phyloP scores from a whole-genome alignment of 2,113 vertebrate species.

The Actenoides hombroni region DNA sequence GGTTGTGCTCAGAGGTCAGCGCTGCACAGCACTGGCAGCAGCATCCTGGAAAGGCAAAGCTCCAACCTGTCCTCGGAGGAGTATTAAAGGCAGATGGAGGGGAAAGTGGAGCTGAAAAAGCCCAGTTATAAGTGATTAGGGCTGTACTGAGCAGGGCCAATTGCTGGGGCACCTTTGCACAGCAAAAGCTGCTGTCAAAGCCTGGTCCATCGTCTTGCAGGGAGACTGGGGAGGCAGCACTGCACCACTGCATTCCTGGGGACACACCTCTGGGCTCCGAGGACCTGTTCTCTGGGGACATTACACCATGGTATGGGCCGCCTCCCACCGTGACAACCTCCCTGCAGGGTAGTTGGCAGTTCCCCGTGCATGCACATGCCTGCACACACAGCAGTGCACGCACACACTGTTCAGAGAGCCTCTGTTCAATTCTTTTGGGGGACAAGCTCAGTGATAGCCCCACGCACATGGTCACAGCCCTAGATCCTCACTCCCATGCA shows the following conservation, averaged over 20 bases:
- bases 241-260: fast-evolving
- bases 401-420: background rate
- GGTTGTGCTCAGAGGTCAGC: background rate
- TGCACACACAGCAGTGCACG: fast-evolving
- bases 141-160: background rate
- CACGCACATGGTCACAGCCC: background rate
- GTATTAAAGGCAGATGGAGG: background rate
- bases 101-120: background rate
- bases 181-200: background rate
- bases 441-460: background rate
- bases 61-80: background rate
- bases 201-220: no score
- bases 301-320: background rate
- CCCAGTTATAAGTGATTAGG: background rate
- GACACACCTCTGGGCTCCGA: background rate
- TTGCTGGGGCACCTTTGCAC: background rate
- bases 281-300: background rate
- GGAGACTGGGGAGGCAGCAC: background rate
- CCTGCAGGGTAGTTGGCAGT: fast-evolving
- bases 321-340: background rate
- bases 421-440: fast-evolving
- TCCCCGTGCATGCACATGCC: fast-evolving
- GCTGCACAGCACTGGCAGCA: fast-evolving
- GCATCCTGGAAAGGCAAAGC: background rate
- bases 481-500: background rate